Evolutionary conservation across 2,888 invertebrate species (phyloP), one percentile per base, ranked within the genome.

Genomic region (Proisotoma minuta): DNA sequence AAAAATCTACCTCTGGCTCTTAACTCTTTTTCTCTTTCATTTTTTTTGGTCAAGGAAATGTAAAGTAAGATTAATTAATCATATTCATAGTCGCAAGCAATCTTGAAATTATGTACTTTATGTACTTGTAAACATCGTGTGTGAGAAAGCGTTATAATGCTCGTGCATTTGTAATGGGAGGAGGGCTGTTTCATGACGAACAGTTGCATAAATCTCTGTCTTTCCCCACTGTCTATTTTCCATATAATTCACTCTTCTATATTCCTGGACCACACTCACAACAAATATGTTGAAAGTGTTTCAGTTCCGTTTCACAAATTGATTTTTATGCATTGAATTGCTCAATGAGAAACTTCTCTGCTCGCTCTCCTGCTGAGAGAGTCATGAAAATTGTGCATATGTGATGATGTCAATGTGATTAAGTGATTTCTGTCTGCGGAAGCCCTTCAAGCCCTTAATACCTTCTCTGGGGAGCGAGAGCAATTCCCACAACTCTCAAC

Each of bases 121-220:
- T n/a, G n/a, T n/a, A n/a, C n/a, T n/a, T n/a, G n/a, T n/a, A n/a
- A n/a, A n/a, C n/a, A n/a, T n/a, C n/a, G n/a, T n/a, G n/a, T n/a
- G n/a, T n/a, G n/a, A n/a, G n/a, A n/a, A n/a, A n/a, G n/a, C n/a
- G n/a, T n/a, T n/a, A n/a, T n/a, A n/a, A 50, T 57, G 27, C 48
- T 50, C 58, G 50, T 62, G 43, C 59, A 63, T 65, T 67, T 49
- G 52, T 67, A 68, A 70, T 72, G 69, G 70, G 66, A 64, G 68
- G 65, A n/a, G 69, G 66, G 63, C 10, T 63, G 65, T 62, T 66
- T 59, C 63, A 65, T 66, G 68, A 68, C 66, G 63, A 69, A 64
- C 53, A 57, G 59, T 57, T 65, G 40, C 72, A 72, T 72, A 72
- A 72, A 72, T 72, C 72, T 70, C 69, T 72, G 72, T 72, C 70